Evolutionary conservation across 2,797 vertebrate genomes (phyloP).

Genomic region (Phrynocephalus vlangalii): DNA sequence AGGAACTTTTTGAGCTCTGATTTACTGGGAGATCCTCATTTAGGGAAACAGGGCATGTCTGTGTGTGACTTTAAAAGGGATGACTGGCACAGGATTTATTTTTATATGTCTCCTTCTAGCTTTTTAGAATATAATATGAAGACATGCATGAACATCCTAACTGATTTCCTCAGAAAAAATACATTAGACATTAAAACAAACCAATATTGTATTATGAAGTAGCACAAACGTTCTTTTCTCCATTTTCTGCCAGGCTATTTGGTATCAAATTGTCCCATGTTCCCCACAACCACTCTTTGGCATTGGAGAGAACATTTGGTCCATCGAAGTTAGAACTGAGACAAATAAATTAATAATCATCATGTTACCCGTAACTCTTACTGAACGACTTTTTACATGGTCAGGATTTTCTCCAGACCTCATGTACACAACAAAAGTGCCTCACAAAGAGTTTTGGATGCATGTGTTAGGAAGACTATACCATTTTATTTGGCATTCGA

Average conservation of each 20-base stretch:
- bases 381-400: neutral
- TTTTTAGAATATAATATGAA: neutral
- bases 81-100: neutral
- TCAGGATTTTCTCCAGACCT: neutral
- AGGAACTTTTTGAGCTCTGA: too few species aligned
- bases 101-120: neutral
- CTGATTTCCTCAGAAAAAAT: neutral
- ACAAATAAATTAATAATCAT: slow-evolving; percentile 1
- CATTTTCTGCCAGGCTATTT: neutral
- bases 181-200: neutral
- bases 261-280: neutral
- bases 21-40: too few species aligned
- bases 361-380: neutral
- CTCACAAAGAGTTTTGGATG: too few species aligned
- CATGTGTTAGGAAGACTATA: neutral
- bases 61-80: neutral
- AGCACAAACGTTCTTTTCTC: neutral
- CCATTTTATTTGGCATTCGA: neutral
- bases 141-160: neutral
- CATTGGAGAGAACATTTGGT: neutral
- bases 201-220: neutral
- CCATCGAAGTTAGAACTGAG: neutral
- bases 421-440: neutral
- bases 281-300: rapidly evolving
- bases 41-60: too few species aligned